Conservation (phyloP, 2,888 invertebrate genomes). For the Gymnoscelis rufifasciata region DNA sequence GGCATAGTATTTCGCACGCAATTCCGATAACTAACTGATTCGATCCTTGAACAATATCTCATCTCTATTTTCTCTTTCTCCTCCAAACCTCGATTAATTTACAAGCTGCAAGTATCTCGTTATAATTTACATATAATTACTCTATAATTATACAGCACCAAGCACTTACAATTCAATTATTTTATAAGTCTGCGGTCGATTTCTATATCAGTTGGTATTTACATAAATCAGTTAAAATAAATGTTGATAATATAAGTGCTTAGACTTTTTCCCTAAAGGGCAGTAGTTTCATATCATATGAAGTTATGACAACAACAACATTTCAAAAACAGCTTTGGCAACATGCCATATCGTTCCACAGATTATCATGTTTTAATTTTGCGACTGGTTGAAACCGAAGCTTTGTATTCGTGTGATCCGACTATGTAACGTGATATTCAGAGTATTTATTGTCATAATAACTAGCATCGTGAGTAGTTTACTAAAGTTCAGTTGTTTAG, state of each 20-base stretch:
- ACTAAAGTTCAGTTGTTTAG: conserved; percentile 68
- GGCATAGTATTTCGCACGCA: conserved; percentile 23
- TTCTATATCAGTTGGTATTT: too few relatives aligned
- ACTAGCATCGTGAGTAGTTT: conserved; percentile 50
- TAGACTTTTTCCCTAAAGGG: conserved; percentile 30
- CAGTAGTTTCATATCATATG: conserved; percentile 23
- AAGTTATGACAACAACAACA: conserved; percentile 28
- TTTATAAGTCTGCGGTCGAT: too few relatives aligned
- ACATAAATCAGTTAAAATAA: too few relatives aligned
- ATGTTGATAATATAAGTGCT: conserved; percentile 14
- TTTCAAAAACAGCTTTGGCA: conserved; percentile 28
- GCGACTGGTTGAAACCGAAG: conserved; percentile 18
- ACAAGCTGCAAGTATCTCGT: too few relatives aligned
- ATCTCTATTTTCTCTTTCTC: too few relatives aligned
- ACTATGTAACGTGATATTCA: conserved; percentile 33
- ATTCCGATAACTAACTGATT: conserved; percentile 14
- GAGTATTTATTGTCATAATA: conserved; percentile 41
- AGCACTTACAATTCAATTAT: too few relatives aligned
- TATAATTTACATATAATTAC: too few relatives aligned
- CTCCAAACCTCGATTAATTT: too few relatives aligned
- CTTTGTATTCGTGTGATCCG: conserved; percentile 8
- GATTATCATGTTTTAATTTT: conserved; percentile 26
- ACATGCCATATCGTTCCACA: conserved; percentile 26
- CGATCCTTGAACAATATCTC: too few relatives aligned
- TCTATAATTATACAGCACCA: too few relatives aligned